Base-by-base conservation (phyloP, 2,113 vertebrate genomes). In the Bufo gargarizans region DNA sequence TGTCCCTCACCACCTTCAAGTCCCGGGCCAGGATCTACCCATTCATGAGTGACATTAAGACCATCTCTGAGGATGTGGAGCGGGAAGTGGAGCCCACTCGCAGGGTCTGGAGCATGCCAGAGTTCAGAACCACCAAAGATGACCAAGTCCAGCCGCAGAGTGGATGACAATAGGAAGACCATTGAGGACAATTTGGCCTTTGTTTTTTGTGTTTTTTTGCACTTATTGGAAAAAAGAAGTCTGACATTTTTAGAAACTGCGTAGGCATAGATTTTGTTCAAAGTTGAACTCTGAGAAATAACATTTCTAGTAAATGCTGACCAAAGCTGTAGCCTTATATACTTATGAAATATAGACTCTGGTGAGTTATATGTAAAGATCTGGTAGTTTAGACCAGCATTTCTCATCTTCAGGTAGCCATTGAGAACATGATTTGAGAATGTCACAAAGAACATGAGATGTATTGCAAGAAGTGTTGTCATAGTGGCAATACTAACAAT, bases 31-130 rank as follows among this genome's bases (percentile, higher is more conserved):
- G 96, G 93, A 98, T 99, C 91, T 96, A 95, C 74, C 98, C 98
- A 0, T 98, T 98, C 53, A 95, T 96, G 88, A 97, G 96, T 92
- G 92, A 94, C 90, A 97, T 99, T 85, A 97, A 95, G 89, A 99
- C 98, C 16, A 96, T 99, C 91, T 98, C 97, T 0, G 97, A 97
- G 91, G 97, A 99, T 0, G 98, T 99, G 91, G 98, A 99, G 92
- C 94, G 94, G 71, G 96, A 94, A 76, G 89, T 76, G 43, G 94
- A 91, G 43, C 92, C 84, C 5, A 92, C 91, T 2, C 95, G 94
- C 33, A 95, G 97, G 67, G 92, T 96, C 86, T 98, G 98, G 97
- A 99, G 97, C 94, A 94, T 98, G 96, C 97, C 98, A 0, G 97
- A 99, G 86, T 97, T 99, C 91, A 94, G 93, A 89, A 94, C 93